A percentile compares a stretch with the other conserved stretches of the same genome.
These are phyloP conservation scores for Cladorhizidae sp. DNA, from an alignment of 37 sponge, comb jelly and placozoan species.

Conservation along the genomic window DNA sequence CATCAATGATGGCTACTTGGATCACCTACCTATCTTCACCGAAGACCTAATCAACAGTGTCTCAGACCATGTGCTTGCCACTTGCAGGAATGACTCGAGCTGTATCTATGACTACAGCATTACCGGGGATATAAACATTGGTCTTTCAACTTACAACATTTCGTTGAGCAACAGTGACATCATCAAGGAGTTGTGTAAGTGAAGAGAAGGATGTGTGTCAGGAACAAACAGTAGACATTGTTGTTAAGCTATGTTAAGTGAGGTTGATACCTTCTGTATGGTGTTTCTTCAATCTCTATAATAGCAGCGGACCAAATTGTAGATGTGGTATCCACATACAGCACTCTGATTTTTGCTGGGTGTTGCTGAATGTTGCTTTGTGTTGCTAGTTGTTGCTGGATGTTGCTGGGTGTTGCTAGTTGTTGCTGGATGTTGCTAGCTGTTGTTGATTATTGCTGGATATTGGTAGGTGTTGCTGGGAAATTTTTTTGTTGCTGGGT, in stretches of 20 bases:
- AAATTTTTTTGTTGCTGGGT: no score
- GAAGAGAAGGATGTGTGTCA: no score
- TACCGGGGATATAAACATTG: slow-evolving; percentile 14
- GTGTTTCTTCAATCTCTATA: no score
- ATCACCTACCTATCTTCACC: slow-evolving; percentile 5
- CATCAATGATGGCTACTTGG: slow-evolving; percentile 12
- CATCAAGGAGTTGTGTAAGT: slow-evolving; percentile 21
- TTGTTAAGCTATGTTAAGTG: not conserved
- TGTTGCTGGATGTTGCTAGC: no score
- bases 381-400: no score
- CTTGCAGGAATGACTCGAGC: slow-evolving; percentile 2
- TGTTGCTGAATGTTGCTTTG: no score
- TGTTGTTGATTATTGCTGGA: no score
- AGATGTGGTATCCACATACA: no score
- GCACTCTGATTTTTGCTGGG: no score
- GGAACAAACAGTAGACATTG: not conserved
- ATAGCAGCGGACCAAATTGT: no score
- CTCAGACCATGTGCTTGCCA: not conserved
- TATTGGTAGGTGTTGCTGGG: no score
- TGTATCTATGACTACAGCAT: slow-evolving; percentile 33
- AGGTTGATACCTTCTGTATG: not conserved
- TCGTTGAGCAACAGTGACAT: slow-evolving; percentile 6
- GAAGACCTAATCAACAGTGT: not conserved
- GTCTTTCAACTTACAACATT: slow-evolving; percentile 1
- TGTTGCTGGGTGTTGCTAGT: no score